Percentiles rank a stretch among this genome's conserved stretches.
phyloP scores from a whole-genome alignment of 2,888 invertebrate genomes.

The Hermaeophaga mercurialis region DNA sequence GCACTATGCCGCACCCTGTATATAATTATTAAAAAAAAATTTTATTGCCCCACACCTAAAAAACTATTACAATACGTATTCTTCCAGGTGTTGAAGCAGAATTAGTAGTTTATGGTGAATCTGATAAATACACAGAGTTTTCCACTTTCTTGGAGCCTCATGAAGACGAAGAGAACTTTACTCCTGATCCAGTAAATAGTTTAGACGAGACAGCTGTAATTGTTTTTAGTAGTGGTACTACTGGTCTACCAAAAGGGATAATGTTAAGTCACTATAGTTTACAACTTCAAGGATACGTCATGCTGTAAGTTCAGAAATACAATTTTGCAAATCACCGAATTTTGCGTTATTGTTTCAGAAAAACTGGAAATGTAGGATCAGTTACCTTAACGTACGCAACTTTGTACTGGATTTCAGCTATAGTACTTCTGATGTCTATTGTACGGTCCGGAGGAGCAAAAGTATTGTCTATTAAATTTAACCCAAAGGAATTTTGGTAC shows the following conservation, averaged over 20 bases:
- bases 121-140: slow-evolving; percentile 35
- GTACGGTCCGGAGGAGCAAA: slow-evolving; percentile 44
- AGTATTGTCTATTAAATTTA: slow-evolving; percentile 40
- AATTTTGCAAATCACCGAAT: too few species aligned
- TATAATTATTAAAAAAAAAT: too few species aligned
- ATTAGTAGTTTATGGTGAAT: slow-evolving; percentile 47
- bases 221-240: slow-evolving; percentile 51
- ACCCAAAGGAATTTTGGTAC: slow-evolving; percentile 43
- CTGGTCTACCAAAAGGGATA: slow-evolving; percentile 53
- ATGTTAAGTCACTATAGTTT: slow-evolving; percentile 44
- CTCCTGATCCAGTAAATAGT: slow-evolving; percentile 34
- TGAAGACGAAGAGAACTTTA: slow-evolving; percentile 43
- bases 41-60: too few species aligned
- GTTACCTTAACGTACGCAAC: slow-evolving; percentile 42
- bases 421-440: slow-evolving; percentile 36
- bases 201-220: slow-evolving; percentile 43
- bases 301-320: slow-evolving; percentile 35
- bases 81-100: slow-evolving; percentile 38
- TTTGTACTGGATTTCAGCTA: slow-evolving; percentile 51
- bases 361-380: slow-evolving; percentile 26
- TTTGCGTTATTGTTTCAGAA: slow-evolving; percentile 30
- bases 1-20: too few species aligned
- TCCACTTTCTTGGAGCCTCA: slow-evolving; percentile 41
- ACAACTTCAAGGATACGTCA: slow-evolving; percentile 30
- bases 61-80: too few species aligned